These are phyloP conservation scores for Nasonia giraulti DNA, from an alignment of 1,140 invertebrate genomes.

Conservation along the genomic window DNA sequence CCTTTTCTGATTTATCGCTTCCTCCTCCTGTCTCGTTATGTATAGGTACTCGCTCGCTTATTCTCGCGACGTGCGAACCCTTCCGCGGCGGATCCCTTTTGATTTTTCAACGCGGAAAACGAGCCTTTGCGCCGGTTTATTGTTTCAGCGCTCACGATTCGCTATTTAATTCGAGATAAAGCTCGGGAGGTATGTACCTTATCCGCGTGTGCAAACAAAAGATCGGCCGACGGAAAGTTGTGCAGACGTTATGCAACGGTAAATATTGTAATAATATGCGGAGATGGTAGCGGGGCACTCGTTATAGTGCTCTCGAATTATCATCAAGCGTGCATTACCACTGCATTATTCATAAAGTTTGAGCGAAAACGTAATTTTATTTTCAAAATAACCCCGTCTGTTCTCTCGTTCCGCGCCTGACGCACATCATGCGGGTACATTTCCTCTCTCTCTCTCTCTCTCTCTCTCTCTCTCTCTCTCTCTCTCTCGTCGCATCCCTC, in stretches of 20 bases:
- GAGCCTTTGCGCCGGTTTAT: not conserved
- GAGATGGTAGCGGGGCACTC: not conserved
- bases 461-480: too few relatives aligned
- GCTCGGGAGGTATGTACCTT: too few relatives aligned
- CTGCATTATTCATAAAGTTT: slow-evolving; percentile 46
- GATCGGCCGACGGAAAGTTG: too few relatives aligned
- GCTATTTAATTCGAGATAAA: too few relatives aligned
- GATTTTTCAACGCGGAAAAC: not conserved
- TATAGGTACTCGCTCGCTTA: not conserved
- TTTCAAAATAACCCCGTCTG: slow-evolving; percentile 28
- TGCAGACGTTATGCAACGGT: too few relatives aligned
- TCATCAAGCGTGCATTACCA: not conserved
- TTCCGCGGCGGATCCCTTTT: too few relatives aligned
- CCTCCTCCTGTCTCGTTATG: slow-evolving; percentile 36
- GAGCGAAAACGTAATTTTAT: slow-evolving; percentile 33
- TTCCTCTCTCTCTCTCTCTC: too few relatives aligned
- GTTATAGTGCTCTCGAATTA: slow-evolving; percentile 9
- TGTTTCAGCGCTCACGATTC: not conserved
- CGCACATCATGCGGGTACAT: slow-evolving; percentile 21
- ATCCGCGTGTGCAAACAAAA: too few relatives aligned
- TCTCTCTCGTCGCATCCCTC: not conserved
- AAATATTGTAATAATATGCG: too few relatives aligned
- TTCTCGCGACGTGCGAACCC: not conserved
- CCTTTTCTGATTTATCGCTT: slow-evolving; percentile 63
- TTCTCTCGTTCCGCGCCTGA: not conserved